A percentile compares a stretch with the other conserved stretches of the same genome.
Conservation (phyloP, 2,888 invertebrate genomes). For the Cyrtodaria siliqua region DNA sequence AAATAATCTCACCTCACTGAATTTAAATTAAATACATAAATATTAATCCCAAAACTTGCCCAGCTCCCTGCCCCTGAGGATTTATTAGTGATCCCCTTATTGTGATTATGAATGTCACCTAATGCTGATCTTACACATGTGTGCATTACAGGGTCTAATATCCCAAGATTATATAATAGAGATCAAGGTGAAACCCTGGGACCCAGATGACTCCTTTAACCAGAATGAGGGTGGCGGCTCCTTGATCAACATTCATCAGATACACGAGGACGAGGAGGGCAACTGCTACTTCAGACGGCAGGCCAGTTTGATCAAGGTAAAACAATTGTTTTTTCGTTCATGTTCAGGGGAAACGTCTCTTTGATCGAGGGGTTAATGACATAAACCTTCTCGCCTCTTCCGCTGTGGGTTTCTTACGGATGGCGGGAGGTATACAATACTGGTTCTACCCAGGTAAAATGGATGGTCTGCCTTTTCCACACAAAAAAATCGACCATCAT, state of each 20-base stretch:
- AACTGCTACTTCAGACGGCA: slow-evolving; percentile 78
- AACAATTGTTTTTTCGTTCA: too few species aligned
- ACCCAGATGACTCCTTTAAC: slow-evolving; percentile 70
- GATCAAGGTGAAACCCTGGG: slow-evolving; percentile 78
- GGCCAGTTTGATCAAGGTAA: slow-evolving; percentile 76
- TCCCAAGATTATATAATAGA: slow-evolving; percentile 78
- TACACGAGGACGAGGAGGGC: slow-evolving; percentile 82
- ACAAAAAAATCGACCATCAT: too few species aligned
- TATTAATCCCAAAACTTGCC: not conserved
- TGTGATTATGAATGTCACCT: too few species aligned
- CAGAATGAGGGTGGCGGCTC: slow-evolving; percentile 65
- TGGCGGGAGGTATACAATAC: too few species aligned
- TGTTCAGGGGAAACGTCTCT: not conserved
- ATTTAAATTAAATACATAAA: not conserved
- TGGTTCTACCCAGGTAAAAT: too few species aligned
- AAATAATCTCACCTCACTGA: too few species aligned
- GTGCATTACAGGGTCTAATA: slow-evolving; percentile 68
- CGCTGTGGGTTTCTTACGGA: not conserved
- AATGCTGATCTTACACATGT: not conserved
- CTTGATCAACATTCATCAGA: slow-evolving; percentile 76
- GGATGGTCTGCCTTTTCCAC: too few species aligned
- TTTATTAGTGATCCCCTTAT: too few species aligned
- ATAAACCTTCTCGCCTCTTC: not conserved
- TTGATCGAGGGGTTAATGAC: not conserved
- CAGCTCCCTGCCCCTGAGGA: too few species aligned